phyloP scores from a whole-genome alignment of 2,797 vertebrate species.

The Phataginus tricuspis region DNA sequence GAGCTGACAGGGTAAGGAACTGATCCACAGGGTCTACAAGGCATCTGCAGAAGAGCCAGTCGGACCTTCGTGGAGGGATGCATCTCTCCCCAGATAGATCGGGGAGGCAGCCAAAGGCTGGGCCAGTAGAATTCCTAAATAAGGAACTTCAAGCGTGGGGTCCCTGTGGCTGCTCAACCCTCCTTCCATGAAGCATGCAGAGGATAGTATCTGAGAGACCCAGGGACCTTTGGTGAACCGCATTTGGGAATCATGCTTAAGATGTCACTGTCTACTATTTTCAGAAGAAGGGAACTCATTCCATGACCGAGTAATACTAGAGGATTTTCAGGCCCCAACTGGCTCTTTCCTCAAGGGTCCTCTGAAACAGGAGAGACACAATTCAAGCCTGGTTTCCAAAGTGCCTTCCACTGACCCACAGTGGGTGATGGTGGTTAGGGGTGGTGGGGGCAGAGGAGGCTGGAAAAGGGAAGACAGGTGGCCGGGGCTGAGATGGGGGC shows the following conservation, averaged over 20 bases:
- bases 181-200: not conserved
- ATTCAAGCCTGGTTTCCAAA: not conserved
- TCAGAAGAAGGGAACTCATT: not conserved
- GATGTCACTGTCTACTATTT: not conserved
- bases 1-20: not conserved
- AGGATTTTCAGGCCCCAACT: not conserved
- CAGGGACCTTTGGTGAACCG: not conserved
- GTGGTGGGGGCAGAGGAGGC: not conserved
- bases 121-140: not conserved
- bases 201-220: not conserved
- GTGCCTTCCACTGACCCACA: not conserved
- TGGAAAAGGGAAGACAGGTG: not conserved
- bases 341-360: not conserved
- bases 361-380: accelerated
- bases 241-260: not conserved
- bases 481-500: too few species aligned
- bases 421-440: too few species aligned
- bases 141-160: not conserved
- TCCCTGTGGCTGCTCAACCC: not conserved
- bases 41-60: not conserved
- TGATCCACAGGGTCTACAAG: not conserved
- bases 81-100: not conserved
- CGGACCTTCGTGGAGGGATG: not conserved
- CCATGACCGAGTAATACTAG: not conserved
- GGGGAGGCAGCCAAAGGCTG: not conserved